A percentile compares a stretch with the other conserved stretches of the same genome.
Conservation (phyloP, 2,113 vertebrate genomes). For the Athene noctua region DNA sequence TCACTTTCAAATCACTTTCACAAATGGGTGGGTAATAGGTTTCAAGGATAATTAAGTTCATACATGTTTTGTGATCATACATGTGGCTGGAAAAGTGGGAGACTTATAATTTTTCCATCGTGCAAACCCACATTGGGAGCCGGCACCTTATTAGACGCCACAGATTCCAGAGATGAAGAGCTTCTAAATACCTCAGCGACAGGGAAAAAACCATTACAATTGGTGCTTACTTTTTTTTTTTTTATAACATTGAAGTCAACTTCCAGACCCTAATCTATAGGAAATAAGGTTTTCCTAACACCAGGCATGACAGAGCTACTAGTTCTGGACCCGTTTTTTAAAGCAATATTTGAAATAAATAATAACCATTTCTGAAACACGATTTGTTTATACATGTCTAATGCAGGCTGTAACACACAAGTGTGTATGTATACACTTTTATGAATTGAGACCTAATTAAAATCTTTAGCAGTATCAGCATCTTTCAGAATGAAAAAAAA, state of each 20-base stretch:
- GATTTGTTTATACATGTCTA: background rate
- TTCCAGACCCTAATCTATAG: background rate
- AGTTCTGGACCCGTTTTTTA: background rate
- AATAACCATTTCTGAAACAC: background rate
- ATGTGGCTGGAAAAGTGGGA: background rate
- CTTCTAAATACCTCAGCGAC: background rate
- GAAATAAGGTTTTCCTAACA: background rate
- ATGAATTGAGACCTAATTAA: background rate
- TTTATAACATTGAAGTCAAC: background rate
- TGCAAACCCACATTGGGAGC: background rate
- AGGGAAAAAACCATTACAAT: background rate
- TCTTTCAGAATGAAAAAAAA: background rate
- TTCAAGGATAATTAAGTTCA: background rate
- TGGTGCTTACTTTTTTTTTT: background rate
- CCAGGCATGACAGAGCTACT: background rate
- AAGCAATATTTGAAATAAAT: background rate
- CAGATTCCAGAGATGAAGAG: background rate
- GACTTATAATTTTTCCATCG: background rate
- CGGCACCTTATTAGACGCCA: background rate
- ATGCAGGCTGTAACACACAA: background rate
- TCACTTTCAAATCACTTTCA: background rate
- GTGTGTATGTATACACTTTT: background rate
- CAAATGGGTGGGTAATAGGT: background rate
- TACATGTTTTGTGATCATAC: background rate
- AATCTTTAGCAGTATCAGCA: background rate